Evolutionary conservation across 2,888 invertebrate species (phyloP), one percentile per base, ranked within the genome.

Genomic region (Rhorus exstirpatorius): DNA sequence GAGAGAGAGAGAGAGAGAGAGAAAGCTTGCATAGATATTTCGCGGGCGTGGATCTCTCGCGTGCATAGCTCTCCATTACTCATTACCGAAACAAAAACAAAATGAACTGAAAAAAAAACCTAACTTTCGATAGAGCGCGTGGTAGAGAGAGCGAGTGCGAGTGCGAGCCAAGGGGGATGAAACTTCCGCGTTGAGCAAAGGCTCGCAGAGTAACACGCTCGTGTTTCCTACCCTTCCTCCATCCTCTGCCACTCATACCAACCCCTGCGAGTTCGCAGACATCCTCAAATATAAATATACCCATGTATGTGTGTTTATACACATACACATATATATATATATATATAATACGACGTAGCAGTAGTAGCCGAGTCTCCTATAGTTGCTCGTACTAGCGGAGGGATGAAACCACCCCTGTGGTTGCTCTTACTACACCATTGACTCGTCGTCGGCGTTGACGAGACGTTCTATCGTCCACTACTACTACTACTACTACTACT

Each of bases 371-470:
- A 76, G 63, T 65, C 76, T 63, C 70, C 44, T 61, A 49, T 63
- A 53, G 51, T 58, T 17, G 41, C 38, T 55, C 12, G 41, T 41
- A 63, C 75, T 63, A 53, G 67, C 31, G 26, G 65, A 60, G 78
- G 75, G 75, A 71, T 68, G 31, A 44, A 70, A 75, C 82, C 51
- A 75, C 70, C 79, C 79, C 82, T 75, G 82, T 53, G 70, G 75
- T 75, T 82, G 75, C 71, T 82, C 82, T 82, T 79, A 79, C 82
- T 79, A 82, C 70, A 79, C 79, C 82, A 82, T 79, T 82, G 82
- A 82, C 82, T 82, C 79, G 75, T 75, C 79, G 82, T 67, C 82
- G 65, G 79, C 58, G 65, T 63, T 75, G 75, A 75, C 79, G 82
- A 71, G 70, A 82, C 75, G 60, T 71, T 61, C 79, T 19, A 12